phyloP scores from a whole-genome alignment of 2,888 invertebrate genomes.

The Limnephilus marmoratus region DNA sequence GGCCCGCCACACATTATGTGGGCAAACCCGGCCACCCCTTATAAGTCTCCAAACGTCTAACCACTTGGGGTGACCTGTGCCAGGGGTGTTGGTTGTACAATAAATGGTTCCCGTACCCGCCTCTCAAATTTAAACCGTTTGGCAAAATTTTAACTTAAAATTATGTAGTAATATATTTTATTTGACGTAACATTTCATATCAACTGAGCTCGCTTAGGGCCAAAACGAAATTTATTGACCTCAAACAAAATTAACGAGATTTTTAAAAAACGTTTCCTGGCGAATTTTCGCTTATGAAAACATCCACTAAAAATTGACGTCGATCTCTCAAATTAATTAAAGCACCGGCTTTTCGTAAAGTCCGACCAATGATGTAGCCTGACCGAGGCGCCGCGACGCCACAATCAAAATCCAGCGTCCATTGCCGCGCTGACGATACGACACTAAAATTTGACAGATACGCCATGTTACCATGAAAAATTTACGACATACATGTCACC shows the following conservation, averaged over 20 bases:
- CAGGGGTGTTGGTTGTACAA: no score
- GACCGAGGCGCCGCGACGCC: background rate
- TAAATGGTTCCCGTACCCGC: no score
- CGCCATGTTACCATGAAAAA: conserved; percentile 15
- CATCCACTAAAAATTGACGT: background rate
- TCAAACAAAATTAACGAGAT: background rate
- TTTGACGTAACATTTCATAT: background rate
- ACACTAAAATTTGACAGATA: conserved; percentile 33
- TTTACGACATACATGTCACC: background rate
- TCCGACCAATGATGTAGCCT: background rate
- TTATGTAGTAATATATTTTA: background rate
- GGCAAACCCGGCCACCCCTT: no score
- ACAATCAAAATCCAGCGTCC: background rate
- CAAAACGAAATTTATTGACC: background rate
- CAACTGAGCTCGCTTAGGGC: background rate
- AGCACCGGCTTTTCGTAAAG: background rate
- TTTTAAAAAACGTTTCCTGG: background rate
- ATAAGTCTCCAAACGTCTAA: no score
- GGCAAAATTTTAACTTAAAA: no score
- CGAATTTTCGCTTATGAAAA: background rate
- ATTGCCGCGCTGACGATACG: background rate
- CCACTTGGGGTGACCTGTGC: no score
- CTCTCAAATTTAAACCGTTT: no score
- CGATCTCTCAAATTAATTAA: background rate
- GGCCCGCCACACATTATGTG: no score